Evolutionary conservation across 37 sponge, comb jelly and placozoan species (phyloP).

Genomic region (Ianthella basta): DNA sequence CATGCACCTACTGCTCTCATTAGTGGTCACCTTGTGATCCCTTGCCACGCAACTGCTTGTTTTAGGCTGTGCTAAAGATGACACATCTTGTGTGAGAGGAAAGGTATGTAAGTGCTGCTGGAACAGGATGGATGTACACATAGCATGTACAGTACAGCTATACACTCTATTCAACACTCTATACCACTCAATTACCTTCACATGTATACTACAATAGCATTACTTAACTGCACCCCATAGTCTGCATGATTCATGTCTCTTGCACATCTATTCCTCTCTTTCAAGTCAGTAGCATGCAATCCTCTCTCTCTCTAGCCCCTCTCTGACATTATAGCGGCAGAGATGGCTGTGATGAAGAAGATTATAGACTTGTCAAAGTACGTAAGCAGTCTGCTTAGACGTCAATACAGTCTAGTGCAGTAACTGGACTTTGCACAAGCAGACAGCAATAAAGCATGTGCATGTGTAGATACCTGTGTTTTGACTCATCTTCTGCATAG

Average conservation of each 20-base stretch:
- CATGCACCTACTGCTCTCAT: not conserved
- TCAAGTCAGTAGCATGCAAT: not conserved
- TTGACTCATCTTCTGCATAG: not conserved
- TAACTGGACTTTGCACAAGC: no score
- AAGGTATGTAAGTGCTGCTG: slow-evolving; percentile 31
- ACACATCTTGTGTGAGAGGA: slow-evolving; percentile 46
- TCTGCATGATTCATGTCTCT: not conserved
- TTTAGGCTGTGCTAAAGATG: slow-evolving; percentile 58
- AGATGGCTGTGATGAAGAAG: slow-evolving; percentile 45
- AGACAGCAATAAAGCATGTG: no score
- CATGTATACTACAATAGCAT: no score
- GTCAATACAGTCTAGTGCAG: no score
- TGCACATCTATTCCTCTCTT: no score
- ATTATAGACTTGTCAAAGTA: slow-evolving; percentile 60
- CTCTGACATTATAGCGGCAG: slow-evolving; percentile 37
- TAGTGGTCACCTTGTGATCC: not conserved
- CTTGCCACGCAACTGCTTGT: not conserved
- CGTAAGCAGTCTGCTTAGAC: not conserved
- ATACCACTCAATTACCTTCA: no score
- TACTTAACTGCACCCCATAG: no score
- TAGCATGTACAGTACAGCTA: no score
- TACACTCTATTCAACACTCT: no score
- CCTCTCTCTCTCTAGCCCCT: slow-evolving; percentile 2
- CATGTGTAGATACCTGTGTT: not conserved
- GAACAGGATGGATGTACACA: not conserved